Base-by-base conservation (phyloP, 2,888 invertebrate genomes). In the Taenaris catops region DNA sequence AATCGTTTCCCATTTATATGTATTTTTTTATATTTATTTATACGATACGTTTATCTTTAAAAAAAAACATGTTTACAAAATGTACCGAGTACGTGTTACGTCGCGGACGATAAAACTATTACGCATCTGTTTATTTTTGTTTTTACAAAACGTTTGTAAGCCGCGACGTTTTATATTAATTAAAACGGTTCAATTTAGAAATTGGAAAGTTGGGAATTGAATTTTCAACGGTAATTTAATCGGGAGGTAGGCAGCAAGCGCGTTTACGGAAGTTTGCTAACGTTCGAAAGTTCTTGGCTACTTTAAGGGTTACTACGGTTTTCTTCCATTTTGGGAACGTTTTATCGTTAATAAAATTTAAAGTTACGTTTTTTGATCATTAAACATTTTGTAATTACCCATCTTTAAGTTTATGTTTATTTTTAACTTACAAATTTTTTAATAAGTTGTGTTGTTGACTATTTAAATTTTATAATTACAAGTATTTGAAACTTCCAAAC, bases 71-170 rank as follows among this genome's bases (percentile, higher is more conserved):
- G 55, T 62, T 53, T 51, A 55, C 58, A 45, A 52, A 59, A 54
- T 7, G 6, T n/a, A 18, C 66, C 63, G 61, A 53, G 55, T 25
- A 11, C 18, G n/a, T 3, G 10, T 24, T 23, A 54, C 53, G 46
- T 56, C 64, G 63, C 53, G 40, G 53, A 60, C 61, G 64, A 72
- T 64, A 60, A 47, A 53, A 57, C 40, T 54, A 65, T 52, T 72
- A 58, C 66, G 66, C 61, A 58, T 54, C 58, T 56, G 37, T 58
- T 54, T 43, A 33, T 38, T 26, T 23, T 24, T 26, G 19, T 31
- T 34, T 33, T 38, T 12, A 4, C 9, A 11, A 10, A 26, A 5
- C 9, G 9, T 2, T 19, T 3, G 19, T 7, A 17, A 10, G 4
- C 11, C 8, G 21, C 9, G 14, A 26, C 20, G 10, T 16, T 19